Base-by-base conservation (phyloP, 2,888 invertebrate species). In the Amphimallon solstitiale region DNA sequence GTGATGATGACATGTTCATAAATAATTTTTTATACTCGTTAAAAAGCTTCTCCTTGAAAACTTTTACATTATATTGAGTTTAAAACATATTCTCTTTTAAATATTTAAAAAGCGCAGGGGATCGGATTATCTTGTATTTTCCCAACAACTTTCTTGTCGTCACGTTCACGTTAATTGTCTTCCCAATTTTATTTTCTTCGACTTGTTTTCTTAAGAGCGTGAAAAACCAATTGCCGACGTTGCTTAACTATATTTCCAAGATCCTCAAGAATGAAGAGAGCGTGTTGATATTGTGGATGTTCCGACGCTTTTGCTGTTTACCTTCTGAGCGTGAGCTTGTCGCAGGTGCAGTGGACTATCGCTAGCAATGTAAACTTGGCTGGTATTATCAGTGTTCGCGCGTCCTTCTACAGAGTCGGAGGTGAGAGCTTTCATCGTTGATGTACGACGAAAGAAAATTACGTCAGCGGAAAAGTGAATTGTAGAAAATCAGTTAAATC, bases 321-420 rank as follows among this genome's bases (percentile, higher is more conserved):
- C 40, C 56, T 56, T 56, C 19, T 21, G 21, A 56, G 56, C 56
- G 56, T 40, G 56, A 40, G 40, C 40, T 56, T 56, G 56, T 56
- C 54, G 56, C 56, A 56, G 56, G 56, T 56, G 40, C 40, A 40
- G 40, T 14, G 38, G 40, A 35, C 40, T 40, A 43, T 56, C 40
- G 56, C 14, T 40, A 43, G 56, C 40, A 56, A 40, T 40, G 56
- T 56, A 56, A 56, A 56, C 56, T 56, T 40, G 56, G 14, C 40
- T 21, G 56, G 43, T 40, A 43, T 56, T 56, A 56, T 43, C 56
- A 51, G 56, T 56, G 56, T 43, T 56, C 21, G 56, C 40, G 56
- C 56, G 56, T 56, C 56, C 40, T 56, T 56, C 56, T 56, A 7
- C 40, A 40, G 56, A 56, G 56, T 56, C 40, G 56, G 56, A 56